These are phyloP conservation scores for Uria aalge DNA, from an alignment of 2,113 vertebrate genomes.

Conservation along the genomic window DNA sequence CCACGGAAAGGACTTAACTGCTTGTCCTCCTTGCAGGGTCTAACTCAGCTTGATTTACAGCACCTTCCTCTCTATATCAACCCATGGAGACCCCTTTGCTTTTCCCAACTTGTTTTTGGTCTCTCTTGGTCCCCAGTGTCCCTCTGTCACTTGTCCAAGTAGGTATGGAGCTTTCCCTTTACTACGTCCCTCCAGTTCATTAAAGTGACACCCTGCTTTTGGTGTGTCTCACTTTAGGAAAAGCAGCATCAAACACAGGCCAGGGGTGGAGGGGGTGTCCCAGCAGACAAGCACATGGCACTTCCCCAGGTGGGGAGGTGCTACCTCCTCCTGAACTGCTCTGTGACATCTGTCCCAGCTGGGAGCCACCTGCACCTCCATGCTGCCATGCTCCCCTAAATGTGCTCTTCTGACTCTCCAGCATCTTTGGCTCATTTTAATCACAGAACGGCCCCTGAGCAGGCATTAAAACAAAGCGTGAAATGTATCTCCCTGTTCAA, in stretches of 20 bases:
- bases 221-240: neutral
- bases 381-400: fast-evolving
- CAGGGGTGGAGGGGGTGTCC: neutral
- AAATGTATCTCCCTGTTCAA: neutral
- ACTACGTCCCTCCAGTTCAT: neutral
- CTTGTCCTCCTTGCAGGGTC: neutral
- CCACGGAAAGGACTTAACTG: fast-evolving
- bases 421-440: neutral
- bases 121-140: neutral
- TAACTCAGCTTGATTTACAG: neutral
- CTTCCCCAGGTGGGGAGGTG: neutral
- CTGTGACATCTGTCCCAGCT: neutral
- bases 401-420: neutral
- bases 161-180: neutral
- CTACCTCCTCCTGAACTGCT: neutral
- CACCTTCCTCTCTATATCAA: neutral
- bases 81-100: neutral
- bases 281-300: fast-evolving
- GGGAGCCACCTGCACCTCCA: neutral
- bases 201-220: neutral
- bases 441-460: neutral
- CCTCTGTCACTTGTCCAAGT: neutral
- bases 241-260: neutral
- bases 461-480: neutral
- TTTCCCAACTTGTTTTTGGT: neutral